A percentile compares a stretch with the other conserved stretches of the same genome.
Conservation (phyloP, 2,888 invertebrate genomes). For the Nemotelus pantherinus region DNA sequence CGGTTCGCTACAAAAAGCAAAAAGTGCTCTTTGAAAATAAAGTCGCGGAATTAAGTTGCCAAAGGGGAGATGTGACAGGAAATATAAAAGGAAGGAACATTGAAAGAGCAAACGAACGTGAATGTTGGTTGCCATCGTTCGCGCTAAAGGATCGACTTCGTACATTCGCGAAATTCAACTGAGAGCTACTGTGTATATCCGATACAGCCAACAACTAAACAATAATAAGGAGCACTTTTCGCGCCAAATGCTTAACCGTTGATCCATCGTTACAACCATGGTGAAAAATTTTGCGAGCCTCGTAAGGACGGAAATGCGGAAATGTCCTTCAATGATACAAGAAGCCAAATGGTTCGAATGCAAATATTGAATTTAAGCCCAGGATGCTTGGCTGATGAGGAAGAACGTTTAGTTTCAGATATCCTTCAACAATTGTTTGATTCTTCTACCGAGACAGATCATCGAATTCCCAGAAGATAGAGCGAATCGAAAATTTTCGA, state of each 20-base stretch:
- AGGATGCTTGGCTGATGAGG: background rate
- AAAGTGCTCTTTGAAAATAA: constrained; percentile 23
- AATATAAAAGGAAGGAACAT: background rate
- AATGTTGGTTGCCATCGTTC: background rate
- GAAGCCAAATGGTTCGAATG: background rate
- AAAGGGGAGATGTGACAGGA: background rate
- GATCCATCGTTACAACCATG: background rate
- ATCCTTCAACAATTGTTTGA: no score
- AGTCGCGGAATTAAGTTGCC: constrained; percentile 1
- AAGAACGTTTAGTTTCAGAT: no score
- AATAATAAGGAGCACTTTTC: constrained; percentile 27
- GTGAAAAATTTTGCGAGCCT: background rate
- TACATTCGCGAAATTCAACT: constrained; percentile 9
- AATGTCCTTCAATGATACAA: background rate
- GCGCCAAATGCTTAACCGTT: constrained; percentile 6
- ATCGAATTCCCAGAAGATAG: no score
- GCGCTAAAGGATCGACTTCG: background rate
- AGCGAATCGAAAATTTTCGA: no score
- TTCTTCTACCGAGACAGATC: no score
- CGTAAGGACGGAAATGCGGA: background rate
- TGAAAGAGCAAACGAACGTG: constrained; percentile 7
- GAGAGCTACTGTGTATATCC: background rate
- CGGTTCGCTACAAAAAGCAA: constrained; percentile 4
- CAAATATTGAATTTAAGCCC: background rate
- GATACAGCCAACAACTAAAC: background rate